Base-by-base conservation (phyloP, 2,113 vertebrate genomes). In the Noturus placidus region DNA sequence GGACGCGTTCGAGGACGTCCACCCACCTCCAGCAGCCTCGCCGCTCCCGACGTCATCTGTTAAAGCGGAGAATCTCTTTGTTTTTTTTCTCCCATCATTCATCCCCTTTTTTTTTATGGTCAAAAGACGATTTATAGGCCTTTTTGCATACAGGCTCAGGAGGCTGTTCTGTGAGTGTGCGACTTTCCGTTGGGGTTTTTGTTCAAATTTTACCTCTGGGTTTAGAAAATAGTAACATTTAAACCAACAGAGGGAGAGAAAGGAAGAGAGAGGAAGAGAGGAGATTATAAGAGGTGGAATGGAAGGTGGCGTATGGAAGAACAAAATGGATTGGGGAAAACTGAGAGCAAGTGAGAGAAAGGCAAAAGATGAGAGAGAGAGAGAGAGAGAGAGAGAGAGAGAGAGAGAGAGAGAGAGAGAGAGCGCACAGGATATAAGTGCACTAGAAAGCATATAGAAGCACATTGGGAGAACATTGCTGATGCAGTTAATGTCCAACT, bases 51-150 rank as follows among this genome's bases (percentile, higher is more conserved):
- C 19, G 7, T 59, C 83, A 5, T 85, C 76, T 85, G 52, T 85
- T 85, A 85, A 59, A 85, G 35, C 52, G 9, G 38, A 57, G 69
- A 85, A 85, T 72, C 30, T 59, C 54, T 76, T 59, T 89, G n/a
- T 38, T 38, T 38, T 46, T 46, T 46, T 6, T 87, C 76, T 85
- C 35, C 56, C 38, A 77, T 87, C 67, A 59, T 89, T 91, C 91
- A 84, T 92, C 91, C 87, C 83, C 22, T 83, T 61, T 83, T 61
- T 83, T 61, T 83, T 61, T 85, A 90, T 78, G 85, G 35, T 81
- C 30, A 87, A 90, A 86, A 91, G 88, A 81, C 80, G 90, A 90
- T 91, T 86, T 77, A 91, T 90, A 42, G 87, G 82, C 81, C 81
- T 89, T 87, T 92, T 91, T 90, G 88, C 85, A 72, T 89, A 88